These are phyloP conservation scores for Tretioscincus oriximinensis DNA, from an alignment of 2,113 vertebrate genomes.

Conservation along the genomic window DNA sequence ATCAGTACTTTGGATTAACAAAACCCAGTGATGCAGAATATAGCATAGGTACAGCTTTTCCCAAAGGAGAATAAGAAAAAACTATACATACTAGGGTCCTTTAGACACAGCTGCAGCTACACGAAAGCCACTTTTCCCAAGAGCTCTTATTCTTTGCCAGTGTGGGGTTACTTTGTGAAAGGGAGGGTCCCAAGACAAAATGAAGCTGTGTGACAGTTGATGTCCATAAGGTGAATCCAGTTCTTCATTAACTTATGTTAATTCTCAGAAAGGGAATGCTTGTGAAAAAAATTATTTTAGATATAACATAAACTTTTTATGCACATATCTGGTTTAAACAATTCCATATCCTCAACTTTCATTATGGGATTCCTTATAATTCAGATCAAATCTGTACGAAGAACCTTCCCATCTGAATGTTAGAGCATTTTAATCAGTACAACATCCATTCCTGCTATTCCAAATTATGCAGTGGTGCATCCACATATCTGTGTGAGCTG, in stretches of 20 bases:
- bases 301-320: no score
- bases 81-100: background rate
- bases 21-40: constrained; percentile 29
- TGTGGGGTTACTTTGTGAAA: background rate
- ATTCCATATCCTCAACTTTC: no score
- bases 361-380: no score
- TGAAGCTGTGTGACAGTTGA: background rate
- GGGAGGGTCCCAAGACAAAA: background rate
- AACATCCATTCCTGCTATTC: no score
- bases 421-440: no score
- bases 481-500: no score
- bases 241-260: background rate
- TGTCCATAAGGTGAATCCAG: background rate
- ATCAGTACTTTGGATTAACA: constrained; percentile 29
- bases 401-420: no score
- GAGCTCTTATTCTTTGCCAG: no score
- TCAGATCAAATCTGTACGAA: no score
- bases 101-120: background rate
- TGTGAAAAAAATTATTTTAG: no score
- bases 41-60: constrained; percentile 36
- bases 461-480: no score
- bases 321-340: no score
- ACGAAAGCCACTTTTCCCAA: background rate
- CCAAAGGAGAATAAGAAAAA: constrained; percentile 25
- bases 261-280: background rate